Conservation (phyloP, 2,113 vertebrate genomes). For the Rallus limicola region DNA sequence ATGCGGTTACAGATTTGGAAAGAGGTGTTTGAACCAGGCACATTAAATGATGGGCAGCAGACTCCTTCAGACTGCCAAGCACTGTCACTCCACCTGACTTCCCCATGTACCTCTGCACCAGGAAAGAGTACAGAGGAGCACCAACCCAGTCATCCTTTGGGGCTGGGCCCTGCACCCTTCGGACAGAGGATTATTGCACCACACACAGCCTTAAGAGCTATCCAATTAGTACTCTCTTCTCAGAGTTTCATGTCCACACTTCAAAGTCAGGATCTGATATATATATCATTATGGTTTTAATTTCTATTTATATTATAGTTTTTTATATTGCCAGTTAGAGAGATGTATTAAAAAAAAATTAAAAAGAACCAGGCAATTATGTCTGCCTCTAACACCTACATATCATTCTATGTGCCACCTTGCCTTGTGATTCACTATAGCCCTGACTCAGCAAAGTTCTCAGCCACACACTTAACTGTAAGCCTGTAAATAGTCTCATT, state of each 20-base stretch:
- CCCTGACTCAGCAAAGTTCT: constrained; percentile 7
- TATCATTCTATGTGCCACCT: background rate
- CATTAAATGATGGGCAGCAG: fast-evolving
- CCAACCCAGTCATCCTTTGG: fast-evolving
- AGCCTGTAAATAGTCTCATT: background rate
- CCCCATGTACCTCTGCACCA: fast-evolving
- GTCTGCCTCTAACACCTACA: background rate
- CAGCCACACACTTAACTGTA: background rate
- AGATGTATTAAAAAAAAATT: background rate
- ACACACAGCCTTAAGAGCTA: background rate
- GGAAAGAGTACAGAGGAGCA: background rate
- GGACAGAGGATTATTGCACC: background rate
- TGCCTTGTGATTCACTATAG: background rate
- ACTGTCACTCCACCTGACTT: fast-evolving
- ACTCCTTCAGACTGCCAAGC: background rate
- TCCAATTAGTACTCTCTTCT: background rate
- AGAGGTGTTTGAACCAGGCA: background rate
- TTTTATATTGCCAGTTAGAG: background rate
- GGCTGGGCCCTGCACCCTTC: fast-evolving
- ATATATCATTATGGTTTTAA: no score
- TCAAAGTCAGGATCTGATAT: background rate
- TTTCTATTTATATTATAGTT: background rate
- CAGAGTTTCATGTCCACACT: background rate
- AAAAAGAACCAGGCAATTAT: background rate
- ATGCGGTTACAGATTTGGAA: background rate